These are phyloP conservation scores for Calidris pugnax DNA, from an alignment of 2,113 vertebrate genomes.

Conservation along the genomic window DNA sequence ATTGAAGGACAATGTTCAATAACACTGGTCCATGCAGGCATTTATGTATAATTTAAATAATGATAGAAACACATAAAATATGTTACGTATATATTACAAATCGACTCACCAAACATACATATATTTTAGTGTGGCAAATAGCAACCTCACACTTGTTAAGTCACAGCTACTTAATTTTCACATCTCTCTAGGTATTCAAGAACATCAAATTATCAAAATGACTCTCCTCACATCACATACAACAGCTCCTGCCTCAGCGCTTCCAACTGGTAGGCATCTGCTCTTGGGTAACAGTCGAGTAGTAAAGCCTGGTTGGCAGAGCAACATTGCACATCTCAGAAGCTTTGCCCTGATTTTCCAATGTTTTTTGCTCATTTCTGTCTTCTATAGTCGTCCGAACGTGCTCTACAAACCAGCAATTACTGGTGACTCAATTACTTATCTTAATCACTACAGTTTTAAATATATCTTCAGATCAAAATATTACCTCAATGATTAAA, in stretches of 20 bases:
- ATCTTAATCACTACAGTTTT: background rate
- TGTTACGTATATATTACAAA: background rate
- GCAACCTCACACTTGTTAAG: background rate
- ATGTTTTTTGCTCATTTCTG: background rate
- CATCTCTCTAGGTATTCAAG: background rate
- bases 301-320: background rate
- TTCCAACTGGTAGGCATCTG: slow-evolving; percentile 11
- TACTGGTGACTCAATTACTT: background rate
- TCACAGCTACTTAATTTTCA: slow-evolving; percentile 19
- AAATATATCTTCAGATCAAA: background rate
- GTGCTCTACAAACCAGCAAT: background rate
- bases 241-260: background rate
- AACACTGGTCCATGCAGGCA: background rate
- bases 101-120: background rate
- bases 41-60: background rate
- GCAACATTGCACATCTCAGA: background rate
- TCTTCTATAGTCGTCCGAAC: background rate
- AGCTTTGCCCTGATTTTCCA: background rate
- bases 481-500: background rate
- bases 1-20: background rate
- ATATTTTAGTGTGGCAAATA: background rate
- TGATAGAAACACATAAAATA: background rate
- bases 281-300: background rate
- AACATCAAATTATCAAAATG: background rate
- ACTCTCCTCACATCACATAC: background rate